Base-by-base conservation (phyloP, 2,113 vertebrate genomes). In the Electrona antarctica region DNA sequence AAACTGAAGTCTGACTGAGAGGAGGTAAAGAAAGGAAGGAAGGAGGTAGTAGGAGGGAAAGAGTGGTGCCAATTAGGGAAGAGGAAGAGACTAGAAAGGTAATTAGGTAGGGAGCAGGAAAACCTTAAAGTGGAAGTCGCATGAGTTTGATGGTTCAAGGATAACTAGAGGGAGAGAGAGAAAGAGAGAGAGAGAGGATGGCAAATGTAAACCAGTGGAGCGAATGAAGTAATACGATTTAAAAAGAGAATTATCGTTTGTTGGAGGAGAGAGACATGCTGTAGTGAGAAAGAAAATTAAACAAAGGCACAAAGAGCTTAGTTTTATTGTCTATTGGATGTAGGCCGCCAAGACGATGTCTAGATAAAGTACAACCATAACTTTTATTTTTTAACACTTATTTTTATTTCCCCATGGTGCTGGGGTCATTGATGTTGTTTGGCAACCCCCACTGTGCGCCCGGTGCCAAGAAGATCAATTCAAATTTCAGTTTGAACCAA, bases 41-140 rank as follows among this genome's bases (percentile, higher is more conserved):
- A 81, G 65, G 74, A 79, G 65, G 74, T 60, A 54, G 74, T 21
- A 80, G 63, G 66, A 84, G 76, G 65, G 64, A 81, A 71, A 7
- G 70, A 85, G 84, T 82, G 83, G 74, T 74, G 86, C 85, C 89
- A 88, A 92, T 92, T 93, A 90, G 84, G 79, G 86, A 87, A 85
- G 2, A 90, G 87, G 86, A 88, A 88, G 83, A 88, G 80, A 81
- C 67, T 64, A 74, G 59, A 65, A 65, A 70, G 62, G 76, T 89
- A 92, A 93, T 92, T 87, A 89, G 71, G 64, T 73, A 78, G 80
- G 67, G 71, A 84, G 78, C 76, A 84, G 33, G 68, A 71, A 70
- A 74, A 58, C 54, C 73, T 33, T 59, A 59, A 81, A 78, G 80
- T 77, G 61, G 63, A 76, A 80, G 62, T 68, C 13, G 5, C 33